Percentiles rank a stretch among this genome's conserved stretches.
Evolutionary conservation across 2,797 vertebrate genomes (phyloP).

Genomic region (Scolopax rusticola): DNA sequence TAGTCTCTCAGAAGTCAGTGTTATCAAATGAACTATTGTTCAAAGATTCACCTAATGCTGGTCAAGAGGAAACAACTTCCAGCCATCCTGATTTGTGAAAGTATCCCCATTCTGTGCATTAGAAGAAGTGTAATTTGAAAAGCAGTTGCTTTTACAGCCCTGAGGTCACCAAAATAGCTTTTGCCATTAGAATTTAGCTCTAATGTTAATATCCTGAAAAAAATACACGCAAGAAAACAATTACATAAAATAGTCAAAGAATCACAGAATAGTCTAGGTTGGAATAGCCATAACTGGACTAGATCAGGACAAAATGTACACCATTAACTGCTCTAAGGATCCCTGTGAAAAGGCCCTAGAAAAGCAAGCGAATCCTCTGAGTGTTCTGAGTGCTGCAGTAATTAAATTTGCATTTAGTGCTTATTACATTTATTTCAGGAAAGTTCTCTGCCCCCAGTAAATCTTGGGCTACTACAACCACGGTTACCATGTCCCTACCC

Average conservation of each 20-base stretch:
- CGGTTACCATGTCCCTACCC: rapidly evolving
- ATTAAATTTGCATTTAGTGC: background rate
- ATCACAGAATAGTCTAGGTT: too few relatives aligned
- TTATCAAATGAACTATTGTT: background rate
- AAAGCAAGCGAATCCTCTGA: background rate
- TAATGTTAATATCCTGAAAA: background rate
- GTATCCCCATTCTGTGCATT: background rate
- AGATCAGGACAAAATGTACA: conserved; percentile 29
- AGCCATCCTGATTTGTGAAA: background rate
- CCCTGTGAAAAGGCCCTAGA: background rate
- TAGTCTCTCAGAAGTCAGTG: background rate
- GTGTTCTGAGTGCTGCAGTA: background rate
- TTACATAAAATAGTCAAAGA: background rate
- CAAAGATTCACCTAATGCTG: background rate
- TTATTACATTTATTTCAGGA: background rate
- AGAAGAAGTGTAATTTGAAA: background rate
- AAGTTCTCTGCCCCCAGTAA: background rate
- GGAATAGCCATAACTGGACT: background rate
- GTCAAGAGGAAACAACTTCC: background rate
- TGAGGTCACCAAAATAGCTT: conserved; percentile 18
- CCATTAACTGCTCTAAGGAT: background rate
- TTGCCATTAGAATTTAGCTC: conserved; percentile 14
- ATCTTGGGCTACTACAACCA: background rate
- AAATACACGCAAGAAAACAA: background rate
- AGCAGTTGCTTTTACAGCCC: conserved; percentile 14